phyloP scores from a whole-genome alignment of 2,113 vertebrate species.

The Phycodurus eques region DNA sequence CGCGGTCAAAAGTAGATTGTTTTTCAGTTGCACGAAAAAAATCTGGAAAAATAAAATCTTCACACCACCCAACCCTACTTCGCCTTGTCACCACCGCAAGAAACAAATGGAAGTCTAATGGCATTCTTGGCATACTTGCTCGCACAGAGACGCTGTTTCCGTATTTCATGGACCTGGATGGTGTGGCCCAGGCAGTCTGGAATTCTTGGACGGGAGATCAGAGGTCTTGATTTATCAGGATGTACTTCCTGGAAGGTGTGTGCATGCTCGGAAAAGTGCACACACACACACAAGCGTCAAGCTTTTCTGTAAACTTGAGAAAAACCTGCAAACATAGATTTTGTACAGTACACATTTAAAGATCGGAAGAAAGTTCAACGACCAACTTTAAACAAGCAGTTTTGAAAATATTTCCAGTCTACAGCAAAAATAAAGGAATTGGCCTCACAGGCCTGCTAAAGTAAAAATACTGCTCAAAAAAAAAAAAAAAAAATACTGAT shows the following conservation, averaged over 20 bases:
- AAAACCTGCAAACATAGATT: neutral
- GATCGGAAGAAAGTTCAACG: neutral
- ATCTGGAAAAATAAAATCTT: constrained; percentile 70
- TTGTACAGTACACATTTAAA: neutral
- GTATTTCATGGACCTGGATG: constrained; percentile 61
- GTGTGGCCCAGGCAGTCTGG: constrained; percentile 56
- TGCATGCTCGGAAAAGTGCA: constrained; percentile 27
- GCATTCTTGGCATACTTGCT: constrained; percentile 79
- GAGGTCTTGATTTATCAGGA: constrained; percentile 70
- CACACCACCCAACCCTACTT: constrained; percentile 34
- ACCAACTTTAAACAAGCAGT: neutral
- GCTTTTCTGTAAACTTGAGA: constrained; percentile 1
- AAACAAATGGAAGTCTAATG: constrained; percentile 73
- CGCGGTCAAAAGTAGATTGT: constrained; percentile 77
- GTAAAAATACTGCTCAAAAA: too few species aligned
- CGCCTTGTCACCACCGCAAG: constrained; percentile 42
- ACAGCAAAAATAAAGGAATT: too few species aligned
- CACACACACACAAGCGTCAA: constrained; percentile 12
- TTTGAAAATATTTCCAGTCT: neutral
- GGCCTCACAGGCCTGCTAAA: too few species aligned
- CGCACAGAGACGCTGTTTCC: constrained; percentile 59
- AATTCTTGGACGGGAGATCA: constrained; percentile 70
- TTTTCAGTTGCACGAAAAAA: constrained; percentile 70
- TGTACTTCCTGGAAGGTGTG: constrained; percentile 51
- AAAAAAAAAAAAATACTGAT: too few species aligned